Percentiles rank a stretch among this genome's conserved stretches.
Conservation (phyloP, 1,140 invertebrate species). For the Macrotrachela quadricornifera region DNA sequence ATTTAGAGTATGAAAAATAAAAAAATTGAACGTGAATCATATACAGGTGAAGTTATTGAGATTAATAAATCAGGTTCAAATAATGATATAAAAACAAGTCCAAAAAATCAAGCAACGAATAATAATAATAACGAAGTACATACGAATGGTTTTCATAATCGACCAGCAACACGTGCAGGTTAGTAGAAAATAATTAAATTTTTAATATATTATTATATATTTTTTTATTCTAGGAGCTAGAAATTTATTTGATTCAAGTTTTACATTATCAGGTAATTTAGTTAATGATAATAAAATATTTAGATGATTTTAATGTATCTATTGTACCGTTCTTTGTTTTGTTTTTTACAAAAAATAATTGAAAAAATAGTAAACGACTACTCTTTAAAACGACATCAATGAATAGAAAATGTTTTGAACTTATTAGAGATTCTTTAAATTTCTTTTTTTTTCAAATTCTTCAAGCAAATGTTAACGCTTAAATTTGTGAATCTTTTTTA, state of each 20-base stretch:
- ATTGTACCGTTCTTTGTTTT: no score
- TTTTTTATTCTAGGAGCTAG: constrained; percentile 22
- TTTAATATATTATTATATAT: no score
- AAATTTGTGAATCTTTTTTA: no score
- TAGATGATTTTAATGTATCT: no score
- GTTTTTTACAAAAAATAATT: no score
- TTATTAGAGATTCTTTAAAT: no score
- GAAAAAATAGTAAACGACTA: no score
- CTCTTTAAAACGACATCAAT: no score
- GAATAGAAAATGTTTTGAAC: no score
- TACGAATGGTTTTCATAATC: constrained; percentile 12
- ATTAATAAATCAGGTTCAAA: constrained; percentile 4
- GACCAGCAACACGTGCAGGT: constrained; percentile 11
- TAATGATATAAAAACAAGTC: not conserved
- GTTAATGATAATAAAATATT: not conserved
- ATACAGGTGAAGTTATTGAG: constrained; percentile 23
- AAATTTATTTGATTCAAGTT: constrained; percentile 75
- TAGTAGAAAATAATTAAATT: not conserved
- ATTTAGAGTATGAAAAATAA: constrained; percentile 11
- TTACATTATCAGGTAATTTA: constrained; percentile 42
- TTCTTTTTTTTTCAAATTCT: no score
- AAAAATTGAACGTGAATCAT: constrained; percentile 28
- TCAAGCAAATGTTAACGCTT: no score
- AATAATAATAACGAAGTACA: not conserved
- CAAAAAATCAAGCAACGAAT: constrained; percentile 2